These are phyloP conservation scores for Nematostella vectensis DNA, from an alignment of 92 coral and sea anemone genomes.

Conservation along the genomic window DNA sequence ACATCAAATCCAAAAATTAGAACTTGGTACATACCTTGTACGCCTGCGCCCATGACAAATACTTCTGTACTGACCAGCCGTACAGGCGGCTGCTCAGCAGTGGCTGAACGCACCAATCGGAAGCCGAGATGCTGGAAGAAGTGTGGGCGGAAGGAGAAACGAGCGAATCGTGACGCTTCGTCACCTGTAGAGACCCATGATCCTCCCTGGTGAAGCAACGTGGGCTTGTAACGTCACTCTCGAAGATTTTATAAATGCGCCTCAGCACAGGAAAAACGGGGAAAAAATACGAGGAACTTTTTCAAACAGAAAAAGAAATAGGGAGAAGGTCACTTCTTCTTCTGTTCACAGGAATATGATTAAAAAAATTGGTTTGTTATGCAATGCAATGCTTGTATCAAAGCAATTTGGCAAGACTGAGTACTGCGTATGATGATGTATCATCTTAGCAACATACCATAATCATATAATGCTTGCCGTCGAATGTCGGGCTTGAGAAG, in stretches of 20 bases:
- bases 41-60: conserved; percentile 46
- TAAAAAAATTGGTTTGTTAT: too few species aligned
- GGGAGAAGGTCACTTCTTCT: too few species aligned
- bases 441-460: conserved; percentile 42
- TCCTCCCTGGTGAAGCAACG: conserved; percentile 37
- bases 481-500: conserved; percentile 47
- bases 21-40: conserved; percentile 23
- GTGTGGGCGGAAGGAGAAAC: conserved; percentile 49
- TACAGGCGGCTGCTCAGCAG: conserved; percentile 28
- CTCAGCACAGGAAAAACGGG: too few species aligned
- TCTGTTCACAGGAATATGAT: too few species aligned
- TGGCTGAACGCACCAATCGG: conserved; percentile 32
- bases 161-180: conserved; percentile 51
- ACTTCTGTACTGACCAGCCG: conserved; percentile 45
- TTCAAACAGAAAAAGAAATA: too few species aligned
- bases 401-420: too few species aligned
- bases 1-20: too few species aligned
- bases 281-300: too few species aligned
- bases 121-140: conserved; percentile 63
- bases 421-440: too few species aligned
- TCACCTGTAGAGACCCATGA: conserved; percentile 52
- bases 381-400: too few species aligned
- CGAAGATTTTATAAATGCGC: too few species aligned
- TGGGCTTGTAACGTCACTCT: too few species aligned
- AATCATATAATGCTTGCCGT: conserved; percentile 51